Percentiles rank a stretch among this genome's conserved stretches.
phyloP scores from a whole-genome alignment of 2,113 vertebrate species.

The Pelecanoides urinatrix region DNA sequence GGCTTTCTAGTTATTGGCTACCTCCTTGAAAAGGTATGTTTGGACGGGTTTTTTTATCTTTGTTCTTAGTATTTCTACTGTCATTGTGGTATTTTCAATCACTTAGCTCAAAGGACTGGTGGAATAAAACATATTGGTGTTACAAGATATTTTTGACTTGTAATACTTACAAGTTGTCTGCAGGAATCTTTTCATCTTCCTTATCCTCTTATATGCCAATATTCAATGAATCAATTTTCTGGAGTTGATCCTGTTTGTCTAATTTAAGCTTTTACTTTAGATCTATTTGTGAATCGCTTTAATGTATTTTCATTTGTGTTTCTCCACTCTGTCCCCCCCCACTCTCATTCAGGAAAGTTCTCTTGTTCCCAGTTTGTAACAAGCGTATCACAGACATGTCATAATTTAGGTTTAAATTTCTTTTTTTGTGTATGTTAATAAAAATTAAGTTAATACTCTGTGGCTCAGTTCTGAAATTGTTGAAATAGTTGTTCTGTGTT shows the following conservation, averaged over 20 bases:
- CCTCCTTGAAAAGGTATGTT: slow-evolving; percentile 92
- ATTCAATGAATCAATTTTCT: background rate
- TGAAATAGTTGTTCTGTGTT: background rate
- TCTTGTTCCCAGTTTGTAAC: background rate
- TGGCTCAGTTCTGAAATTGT: background rate
- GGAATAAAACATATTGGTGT: background rate
- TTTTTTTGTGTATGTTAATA: background rate
- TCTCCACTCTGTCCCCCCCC: background rate
- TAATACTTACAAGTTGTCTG: background rate
- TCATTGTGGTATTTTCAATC: background rate
- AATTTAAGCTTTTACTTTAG: background rate
- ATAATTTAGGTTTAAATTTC: background rate
- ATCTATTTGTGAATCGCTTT: background rate
- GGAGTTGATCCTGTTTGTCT: background rate
- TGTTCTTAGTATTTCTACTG: background rate
- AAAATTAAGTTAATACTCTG: background rate
- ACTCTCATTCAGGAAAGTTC: background rate
- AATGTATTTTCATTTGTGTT: background rate
- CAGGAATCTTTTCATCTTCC: background rate
- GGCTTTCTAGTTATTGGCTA: slow-evolving; percentile 97
- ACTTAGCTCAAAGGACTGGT: background rate
- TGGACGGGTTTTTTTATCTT: background rate
- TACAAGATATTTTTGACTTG: background rate
- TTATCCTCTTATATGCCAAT: background rate
- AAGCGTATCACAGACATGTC: background rate